Conservation (phyloP, 1,140 invertebrate genomes). For the Rhysida immarginata region DNA sequence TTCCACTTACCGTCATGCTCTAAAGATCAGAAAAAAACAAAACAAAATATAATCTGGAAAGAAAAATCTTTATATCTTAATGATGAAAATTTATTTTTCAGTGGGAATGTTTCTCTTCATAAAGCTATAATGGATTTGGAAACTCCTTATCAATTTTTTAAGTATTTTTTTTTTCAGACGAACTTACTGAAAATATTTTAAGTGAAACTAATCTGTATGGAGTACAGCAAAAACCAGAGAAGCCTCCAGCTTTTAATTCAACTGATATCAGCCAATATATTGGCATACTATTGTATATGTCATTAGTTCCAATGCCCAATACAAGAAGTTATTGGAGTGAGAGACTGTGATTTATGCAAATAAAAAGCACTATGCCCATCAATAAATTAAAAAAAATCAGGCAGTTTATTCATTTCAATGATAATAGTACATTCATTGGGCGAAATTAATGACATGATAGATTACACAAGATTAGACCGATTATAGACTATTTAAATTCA, state of each 20-base stretch:
- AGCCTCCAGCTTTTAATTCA: not conserved
- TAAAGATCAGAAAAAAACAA: too few relatives aligned
- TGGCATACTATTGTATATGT: not conserved
- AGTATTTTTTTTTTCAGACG: not conserved
- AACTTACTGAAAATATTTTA: not conserved
- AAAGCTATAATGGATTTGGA: too few relatives aligned
- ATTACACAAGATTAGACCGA: constrained; percentile 2
- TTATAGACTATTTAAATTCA: not conserved
- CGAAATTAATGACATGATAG: not conserved
- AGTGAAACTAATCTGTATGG: not conserved
- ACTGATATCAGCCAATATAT: not conserved
- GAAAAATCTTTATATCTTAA: too few relatives aligned
- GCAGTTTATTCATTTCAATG: not conserved
- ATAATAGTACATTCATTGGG: not conserved
- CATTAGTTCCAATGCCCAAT: not conserved
- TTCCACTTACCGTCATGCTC: too few relatives aligned
- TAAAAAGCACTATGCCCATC: not conserved
- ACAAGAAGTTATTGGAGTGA: not conserved
- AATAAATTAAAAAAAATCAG: not conserved
- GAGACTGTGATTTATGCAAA: not conserved
- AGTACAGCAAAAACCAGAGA: not conserved
- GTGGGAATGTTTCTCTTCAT: too few relatives aligned
- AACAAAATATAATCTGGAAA: too few relatives aligned
- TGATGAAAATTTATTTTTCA: too few relatives aligned
- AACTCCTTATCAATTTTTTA: not conserved